phyloP scores from a whole-genome alignment of 2,113 vertebrate species.

The Pipa parva region DNA sequence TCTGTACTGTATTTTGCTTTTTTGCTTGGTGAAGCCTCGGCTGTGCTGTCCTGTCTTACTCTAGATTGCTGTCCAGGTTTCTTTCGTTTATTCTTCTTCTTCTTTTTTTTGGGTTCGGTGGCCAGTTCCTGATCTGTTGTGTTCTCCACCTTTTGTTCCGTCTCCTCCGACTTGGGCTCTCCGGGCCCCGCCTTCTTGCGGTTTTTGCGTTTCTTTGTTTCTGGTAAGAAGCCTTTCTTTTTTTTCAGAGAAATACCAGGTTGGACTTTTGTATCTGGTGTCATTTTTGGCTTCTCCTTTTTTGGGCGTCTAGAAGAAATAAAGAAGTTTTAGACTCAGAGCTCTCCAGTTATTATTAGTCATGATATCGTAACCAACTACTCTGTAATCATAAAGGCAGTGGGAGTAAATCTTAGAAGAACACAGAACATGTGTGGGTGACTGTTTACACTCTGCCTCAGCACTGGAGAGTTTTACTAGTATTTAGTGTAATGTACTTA shows the following conservation, averaged over 20 bases:
- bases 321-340: too few relatives aligned
- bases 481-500: too few relatives aligned
- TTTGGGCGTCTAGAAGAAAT: slow-evolving; percentile 72
- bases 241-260: slow-evolving; percentile 53
- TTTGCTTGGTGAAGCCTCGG: slow-evolving; percentile 45
- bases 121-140: neutral
- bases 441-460: too few relatives aligned
- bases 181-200: slow-evolving; percentile 54
- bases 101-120: slow-evolving; percentile 33
- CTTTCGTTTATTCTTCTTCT: slow-evolving; percentile 43
- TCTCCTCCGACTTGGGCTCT: neutral
- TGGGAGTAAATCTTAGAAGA: too few relatives aligned
- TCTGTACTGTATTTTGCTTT: slow-evolving; percentile 34
- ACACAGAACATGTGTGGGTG: too few relatives aligned
- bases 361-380: too few relatives aligned
- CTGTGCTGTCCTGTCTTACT: neutral
- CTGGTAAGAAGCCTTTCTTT: slow-evolving; percentile 89
- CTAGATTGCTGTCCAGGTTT: neutral
- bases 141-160: slow-evolving; percentile 11
- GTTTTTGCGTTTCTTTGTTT: slow-evolving; percentile 86
- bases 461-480: too few relatives aligned
- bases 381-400: too few relatives aligned
- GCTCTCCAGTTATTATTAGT: too few relatives aligned
- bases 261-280: slow-evolving; percentile 23
- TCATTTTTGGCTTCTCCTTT: slow-evolving; percentile 62